Percentiles rank a stretch among this genome's conserved stretches.
These are phyloP conservation scores for Dryobota labecula DNA, from an alignment of 2,888 invertebrate species.

Conservation along the genomic window DNA sequence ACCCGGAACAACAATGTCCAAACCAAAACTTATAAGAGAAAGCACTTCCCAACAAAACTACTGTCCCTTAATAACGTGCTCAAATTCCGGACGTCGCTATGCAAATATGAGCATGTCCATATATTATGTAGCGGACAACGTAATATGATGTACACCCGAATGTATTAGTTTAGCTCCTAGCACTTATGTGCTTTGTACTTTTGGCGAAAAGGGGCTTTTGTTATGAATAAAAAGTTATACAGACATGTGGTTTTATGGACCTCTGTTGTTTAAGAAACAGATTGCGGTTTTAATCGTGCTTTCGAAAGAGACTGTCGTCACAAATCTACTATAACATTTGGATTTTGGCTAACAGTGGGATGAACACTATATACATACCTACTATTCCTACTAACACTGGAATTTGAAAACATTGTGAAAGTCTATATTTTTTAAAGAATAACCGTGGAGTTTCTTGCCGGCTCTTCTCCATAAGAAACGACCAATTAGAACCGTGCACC, in stretches of 20 bases:
- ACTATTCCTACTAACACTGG: too few species aligned
- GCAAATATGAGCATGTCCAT: conserved; percentile 54
- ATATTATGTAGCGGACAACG: conserved; percentile 46
- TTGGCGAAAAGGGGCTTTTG: not conserved
- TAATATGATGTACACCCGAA: conserved; percentile 55
- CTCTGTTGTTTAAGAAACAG: not conserved
- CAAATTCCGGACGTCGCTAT: conserved; percentile 43
- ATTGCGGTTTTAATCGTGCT: not conserved
- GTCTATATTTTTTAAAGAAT: too few species aligned
- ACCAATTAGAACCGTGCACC: too few species aligned
- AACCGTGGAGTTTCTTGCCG: too few species aligned
- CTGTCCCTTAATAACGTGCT: conserved; percentile 31
- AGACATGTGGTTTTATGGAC: not conserved
- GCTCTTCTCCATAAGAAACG: too few species aligned
- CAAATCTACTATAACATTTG: too few species aligned
- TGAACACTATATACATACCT: too few species aligned
- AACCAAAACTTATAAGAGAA: conserved; percentile 35
- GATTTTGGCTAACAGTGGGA: too few species aligned
- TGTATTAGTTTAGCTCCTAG: conserved; percentile 54
- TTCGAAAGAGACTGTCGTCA: not conserved
- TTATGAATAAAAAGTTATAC: conserved; percentile 5
- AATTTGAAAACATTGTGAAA: too few species aligned
- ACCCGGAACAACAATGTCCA: conserved; percentile 18
- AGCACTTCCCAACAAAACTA: conserved; percentile 39
- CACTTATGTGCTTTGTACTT: conserved; percentile 46